Conservation (phyloP, 2,113 vertebrate genomes). For the Forbesichthys agassizii region DNA sequence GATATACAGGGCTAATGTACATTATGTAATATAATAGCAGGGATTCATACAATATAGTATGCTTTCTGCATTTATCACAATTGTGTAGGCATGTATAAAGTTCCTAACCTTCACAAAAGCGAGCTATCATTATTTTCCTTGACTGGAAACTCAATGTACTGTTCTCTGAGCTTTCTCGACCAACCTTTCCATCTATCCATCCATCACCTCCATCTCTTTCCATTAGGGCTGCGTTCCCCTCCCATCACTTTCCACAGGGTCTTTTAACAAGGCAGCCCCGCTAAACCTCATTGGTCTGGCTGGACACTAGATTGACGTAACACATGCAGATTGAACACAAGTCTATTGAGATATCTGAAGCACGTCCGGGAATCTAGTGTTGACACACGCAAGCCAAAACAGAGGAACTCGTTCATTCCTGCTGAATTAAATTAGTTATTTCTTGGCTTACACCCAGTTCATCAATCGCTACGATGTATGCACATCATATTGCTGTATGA, state of each 20-base stretch:
- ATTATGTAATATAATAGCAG: no score
- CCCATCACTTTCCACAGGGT: conserved; percentile 9
- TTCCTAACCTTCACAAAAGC: conserved; percentile 15
- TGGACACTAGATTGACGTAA: conserved; percentile 36
- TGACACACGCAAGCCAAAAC: conserved; percentile 32
- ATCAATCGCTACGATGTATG: conserved; percentile 4
- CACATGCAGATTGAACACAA: conserved; percentile 45
- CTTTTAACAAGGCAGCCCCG: conserved; percentile 19
- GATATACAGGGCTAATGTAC: no score
- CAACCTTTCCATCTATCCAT: conserved; percentile 40
- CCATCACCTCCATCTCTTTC: conserved; percentile 6
- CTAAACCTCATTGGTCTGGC: conserved; percentile 20
- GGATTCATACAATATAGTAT: no score
- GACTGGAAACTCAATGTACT: conserved; percentile 49
- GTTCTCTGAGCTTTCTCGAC: conserved; percentile 3
- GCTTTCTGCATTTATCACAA: no score
- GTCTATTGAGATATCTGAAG: conserved; percentile 47
- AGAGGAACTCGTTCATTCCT: conserved; percentile 30
- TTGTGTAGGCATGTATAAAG: not conserved
- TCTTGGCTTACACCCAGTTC: conserved; percentile 16
- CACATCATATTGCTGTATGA: conserved; percentile 4
- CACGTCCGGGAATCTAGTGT: conserved; percentile 35
- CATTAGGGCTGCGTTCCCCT: not conserved
- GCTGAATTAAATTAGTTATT: conserved; percentile 33
- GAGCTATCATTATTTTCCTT: conserved; percentile 25